Evolutionary conservation across 2,797 vertebrate species (phyloP), one percentile per base, ranked within the genome.

Genomic region (Dryobates pubescens): DNA sequence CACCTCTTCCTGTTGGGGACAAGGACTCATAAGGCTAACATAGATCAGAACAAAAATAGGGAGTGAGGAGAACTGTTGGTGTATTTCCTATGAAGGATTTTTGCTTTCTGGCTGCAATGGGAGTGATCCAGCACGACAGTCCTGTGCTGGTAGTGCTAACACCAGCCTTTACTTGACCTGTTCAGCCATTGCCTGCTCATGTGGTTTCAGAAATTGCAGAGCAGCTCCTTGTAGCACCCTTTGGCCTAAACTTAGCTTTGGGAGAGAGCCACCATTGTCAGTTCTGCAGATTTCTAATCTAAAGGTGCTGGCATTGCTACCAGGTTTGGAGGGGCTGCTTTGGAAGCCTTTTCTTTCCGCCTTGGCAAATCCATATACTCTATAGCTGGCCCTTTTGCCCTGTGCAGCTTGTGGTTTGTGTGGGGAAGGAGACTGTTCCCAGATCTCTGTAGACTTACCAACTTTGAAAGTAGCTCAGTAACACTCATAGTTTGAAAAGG

Each of bases 171-270:
- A 9, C 54, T 68, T 36, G 59, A 19, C 12, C 45, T 5, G 0
- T 19, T 57, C 27, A 67, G 38, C 24, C 11, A 8, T 43, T 18
- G 0, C 8, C n/a, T 10, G 3, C 62, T 82, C 0, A 0, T 14
- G 17, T 32, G 69, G 19, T 58, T 59, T 90, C 47, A 20, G 17
- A 43, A 62, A 74, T 3, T 14, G 27, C 27, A 65, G 59, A 74
- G 14, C 29, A 56, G 34, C 67, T 43, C 22, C 61, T 57, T 24
- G 51, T 81, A 53, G 77, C 27, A 26, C 10, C 19, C 64, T 17
- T 61, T 81, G 45, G 43, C 47, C 43, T 43, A 13, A 30, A 69
- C 5, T 20, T 36, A 53, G 47, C 18, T 69, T 83, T 77, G 74
- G 43, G 54, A 77, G 73, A 63, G 57, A 87, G 29, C 17, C 54